A percentile compares a stretch with the other conserved stretches of the same genome.
These are phyloP conservation scores for Lycorma delicatula DNA, from an alignment of 1,140 invertebrate species.

Conservation along the genomic window DNA sequence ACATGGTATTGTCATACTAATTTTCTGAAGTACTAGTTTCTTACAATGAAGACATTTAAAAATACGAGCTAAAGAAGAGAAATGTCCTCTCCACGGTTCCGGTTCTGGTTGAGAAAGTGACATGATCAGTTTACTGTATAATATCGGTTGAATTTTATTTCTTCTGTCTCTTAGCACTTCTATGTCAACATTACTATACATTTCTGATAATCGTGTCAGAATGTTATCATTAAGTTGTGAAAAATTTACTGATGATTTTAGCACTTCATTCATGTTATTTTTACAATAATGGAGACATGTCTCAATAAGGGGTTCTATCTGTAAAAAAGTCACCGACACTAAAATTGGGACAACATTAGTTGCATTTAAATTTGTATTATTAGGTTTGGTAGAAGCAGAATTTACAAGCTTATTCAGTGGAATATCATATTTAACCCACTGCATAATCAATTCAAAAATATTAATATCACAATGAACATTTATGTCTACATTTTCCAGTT, in stretches of 20 bases:
- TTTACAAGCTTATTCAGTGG: too few relatives aligned
- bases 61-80: constrained; percentile 61
- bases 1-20: constrained; percentile 20
- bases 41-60: constrained; percentile 52
- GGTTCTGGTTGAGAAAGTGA: constrained; percentile 59
- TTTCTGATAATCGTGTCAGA: constrained; percentile 60
- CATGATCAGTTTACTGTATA: constrained; percentile 74
- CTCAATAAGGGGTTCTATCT: constrained; percentile 81
- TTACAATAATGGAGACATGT: constrained; percentile 74
- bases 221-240: constrained; percentile 73
- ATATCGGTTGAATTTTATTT: constrained; percentile 71
- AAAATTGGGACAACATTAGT: constrained; percentile 83
- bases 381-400: background rate
- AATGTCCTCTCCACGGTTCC: constrained; percentile 65
- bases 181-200: constrained; percentile 71
- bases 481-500: constrained; percentile 90
- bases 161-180: constrained; percentile 68
- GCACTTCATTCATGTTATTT: constrained; percentile 67
- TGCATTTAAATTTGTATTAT: constrained; percentile 47
- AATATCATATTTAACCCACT: constrained; percentile 71
- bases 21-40: constrained; percentile 37
- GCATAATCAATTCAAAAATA: constrained; percentile 94
- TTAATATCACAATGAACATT: constrained; percentile 91
- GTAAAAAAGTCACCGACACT: constrained; percentile 89
- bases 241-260: constrained; percentile 66